A percentile compares a stretch with the other conserved stretches of the same genome.
These are phyloP conservation scores for Doris montereyensis DNA, from an alignment of 2,888 invertebrate genomes.

Conservation along the genomic window DNA sequence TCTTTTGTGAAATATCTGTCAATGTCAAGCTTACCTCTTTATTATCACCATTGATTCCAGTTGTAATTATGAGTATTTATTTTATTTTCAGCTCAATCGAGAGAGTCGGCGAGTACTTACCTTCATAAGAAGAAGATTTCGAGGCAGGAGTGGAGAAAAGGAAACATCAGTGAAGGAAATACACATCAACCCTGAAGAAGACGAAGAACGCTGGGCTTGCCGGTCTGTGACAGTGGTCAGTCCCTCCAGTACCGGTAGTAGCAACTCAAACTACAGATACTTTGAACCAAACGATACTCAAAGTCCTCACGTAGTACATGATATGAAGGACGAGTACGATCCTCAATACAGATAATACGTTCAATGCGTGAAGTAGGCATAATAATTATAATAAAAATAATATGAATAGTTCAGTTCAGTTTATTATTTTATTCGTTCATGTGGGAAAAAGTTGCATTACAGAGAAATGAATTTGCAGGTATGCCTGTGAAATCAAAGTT, in stretches of 20 bases:
- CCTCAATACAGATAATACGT: constrained; percentile 4
- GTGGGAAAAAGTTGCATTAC: too few species aligned
- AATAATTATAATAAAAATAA: too few species aligned
- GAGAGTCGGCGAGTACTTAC: constrained; percentile 20
- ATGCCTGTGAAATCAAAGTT: too few species aligned
- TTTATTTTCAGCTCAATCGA: not conserved
- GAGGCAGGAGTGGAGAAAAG: constrained; percentile 7
- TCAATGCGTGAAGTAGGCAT: not conserved
- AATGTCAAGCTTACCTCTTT: too few species aligned
- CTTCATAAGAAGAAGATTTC: constrained; percentile 29
- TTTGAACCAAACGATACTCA: not conserved
- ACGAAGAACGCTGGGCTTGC: constrained; percentile 37
- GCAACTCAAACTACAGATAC: not conserved
- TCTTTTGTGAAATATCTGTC: not conserved
- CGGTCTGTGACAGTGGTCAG: too few species aligned
- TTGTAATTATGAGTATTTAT: not conserved
- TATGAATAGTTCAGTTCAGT: too few species aligned
- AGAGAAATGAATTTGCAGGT: too few species aligned
- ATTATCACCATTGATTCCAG: not conserved
- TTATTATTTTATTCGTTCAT: too few species aligned
- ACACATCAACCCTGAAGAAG: constrained; percentile 36
- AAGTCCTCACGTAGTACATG: constrained; percentile 1
- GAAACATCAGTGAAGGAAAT: constrained; percentile 44
- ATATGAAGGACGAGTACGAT: constrained; percentile 25
- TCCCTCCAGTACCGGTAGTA: too few species aligned